phyloP scores from a whole-genome alignment of 1,140 invertebrate genomes.

The Diuraphis noxia region DNA sequence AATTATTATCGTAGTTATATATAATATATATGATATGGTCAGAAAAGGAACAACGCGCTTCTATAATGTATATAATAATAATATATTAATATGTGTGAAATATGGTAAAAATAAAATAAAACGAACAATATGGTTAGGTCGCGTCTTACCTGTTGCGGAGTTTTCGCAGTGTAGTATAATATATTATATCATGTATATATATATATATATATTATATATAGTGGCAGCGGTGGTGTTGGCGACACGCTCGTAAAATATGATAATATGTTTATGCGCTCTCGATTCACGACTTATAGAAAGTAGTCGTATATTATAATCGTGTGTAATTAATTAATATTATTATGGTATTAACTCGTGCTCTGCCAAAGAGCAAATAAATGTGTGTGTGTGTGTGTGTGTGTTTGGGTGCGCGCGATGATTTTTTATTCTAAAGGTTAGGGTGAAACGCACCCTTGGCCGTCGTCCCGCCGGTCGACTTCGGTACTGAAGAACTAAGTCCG shows the following conservation, averaged over 20 bases:
- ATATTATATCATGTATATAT: not conserved
- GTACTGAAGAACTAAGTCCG: not conserved
- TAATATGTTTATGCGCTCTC: not conserved
- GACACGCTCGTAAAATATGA: not conserved
- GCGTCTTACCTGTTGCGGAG: not conserved
- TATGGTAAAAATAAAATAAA: not conserved
- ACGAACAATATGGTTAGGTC: not conserved
- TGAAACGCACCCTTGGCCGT: conserved; percentile 20
- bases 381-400: not conserved
- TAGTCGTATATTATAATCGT: not conserved
- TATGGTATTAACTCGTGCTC: not conserved
- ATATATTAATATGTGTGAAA: no score
- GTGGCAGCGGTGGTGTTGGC: not conserved
- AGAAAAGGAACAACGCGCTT: no score
- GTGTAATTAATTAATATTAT: not conserved
- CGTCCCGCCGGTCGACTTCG: conserved; percentile 10
- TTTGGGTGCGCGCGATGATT: not conserved
- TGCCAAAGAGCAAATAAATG: not conserved
- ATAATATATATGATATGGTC: no score
- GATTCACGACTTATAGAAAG: not conserved
- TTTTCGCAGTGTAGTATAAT: not conserved
- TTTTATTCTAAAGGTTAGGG: not conserved
- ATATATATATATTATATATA: no score
- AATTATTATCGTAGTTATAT: no score
- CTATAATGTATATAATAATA: no score